Percentiles rank a stretch among this genome's conserved stretches.
Conservation (phyloP, 2,888 invertebrate species). For the Lacanobia oleracea region DNA sequence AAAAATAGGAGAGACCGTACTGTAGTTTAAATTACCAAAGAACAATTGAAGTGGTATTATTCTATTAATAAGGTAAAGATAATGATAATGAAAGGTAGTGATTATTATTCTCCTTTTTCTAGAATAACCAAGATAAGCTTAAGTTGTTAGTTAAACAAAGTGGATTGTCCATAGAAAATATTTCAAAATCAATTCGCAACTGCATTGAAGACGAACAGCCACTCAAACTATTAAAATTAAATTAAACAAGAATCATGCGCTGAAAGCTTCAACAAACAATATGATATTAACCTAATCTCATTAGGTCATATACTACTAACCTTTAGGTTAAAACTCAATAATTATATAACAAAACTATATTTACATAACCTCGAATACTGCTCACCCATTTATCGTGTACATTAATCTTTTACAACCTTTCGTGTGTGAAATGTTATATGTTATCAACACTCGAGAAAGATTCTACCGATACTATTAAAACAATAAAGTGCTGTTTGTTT, state of each 20-base stretch:
- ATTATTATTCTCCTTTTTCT: too few relatives aligned
- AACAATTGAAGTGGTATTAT: too few relatives aligned
- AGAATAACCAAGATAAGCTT: background rate
- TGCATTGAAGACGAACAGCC: background rate
- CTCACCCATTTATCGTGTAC: conserved; percentile 49
- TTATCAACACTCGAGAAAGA: conserved; percentile 45
- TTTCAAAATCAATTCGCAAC: background rate
- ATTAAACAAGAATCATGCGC: conserved; percentile 14
- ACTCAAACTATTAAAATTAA: conserved; percentile 11
- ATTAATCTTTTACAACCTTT: conserved; percentile 64
- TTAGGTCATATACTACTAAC: conserved; percentile 55
- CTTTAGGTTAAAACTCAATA: conserved; percentile 51
- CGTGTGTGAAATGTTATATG: conserved; percentile 58
- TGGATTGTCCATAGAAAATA: background rate
- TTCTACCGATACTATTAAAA: conserved; percentile 46
- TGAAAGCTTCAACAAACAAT: conserved; percentile 21
- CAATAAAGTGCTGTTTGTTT: conserved; percentile 52
- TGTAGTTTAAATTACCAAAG: too few relatives aligned
- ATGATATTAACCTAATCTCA: conserved; percentile 50
- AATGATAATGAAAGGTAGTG: too few relatives aligned
- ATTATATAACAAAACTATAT: conserved; percentile 57
- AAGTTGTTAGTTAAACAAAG: background rate
- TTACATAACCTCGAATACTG: conserved; percentile 55
- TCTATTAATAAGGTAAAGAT: too few relatives aligned
- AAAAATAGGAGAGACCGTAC: too few relatives aligned